A percentile compares a stretch with the other conserved stretches of the same genome.
Conservation (phyloP, 2,113 vertebrate species). For the Sardina pilchardus region DNA sequence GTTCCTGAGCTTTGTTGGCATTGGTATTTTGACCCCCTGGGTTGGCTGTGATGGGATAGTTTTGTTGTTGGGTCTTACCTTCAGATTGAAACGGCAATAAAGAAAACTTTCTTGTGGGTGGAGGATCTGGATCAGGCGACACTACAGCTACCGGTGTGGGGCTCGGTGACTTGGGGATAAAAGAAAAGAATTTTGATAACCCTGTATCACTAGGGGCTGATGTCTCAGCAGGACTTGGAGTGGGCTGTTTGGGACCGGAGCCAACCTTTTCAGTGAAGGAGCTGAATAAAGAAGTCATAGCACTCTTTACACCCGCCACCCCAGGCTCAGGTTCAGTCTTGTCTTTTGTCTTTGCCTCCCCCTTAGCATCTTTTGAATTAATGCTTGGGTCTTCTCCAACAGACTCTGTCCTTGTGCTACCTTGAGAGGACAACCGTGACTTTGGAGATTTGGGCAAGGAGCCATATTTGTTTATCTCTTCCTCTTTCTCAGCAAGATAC, state of each 20-base stretch:
- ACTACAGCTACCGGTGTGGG: conserved; percentile 68
- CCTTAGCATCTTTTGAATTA: conserved; percentile 54
- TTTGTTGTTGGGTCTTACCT: conserved; percentile 49
- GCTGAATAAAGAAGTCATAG: conserved; percentile 81
- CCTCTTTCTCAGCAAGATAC: conserved; percentile 95
- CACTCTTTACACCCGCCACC: conserved; percentile 78
- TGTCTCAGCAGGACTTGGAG: conserved; percentile 65
- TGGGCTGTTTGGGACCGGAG: conserved; percentile 74
- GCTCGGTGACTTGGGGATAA: conserved; percentile 67
- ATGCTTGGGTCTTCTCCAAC: conserved; percentile 62
- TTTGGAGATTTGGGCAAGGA: conserved; percentile 78
- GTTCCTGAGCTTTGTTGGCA: conserved; percentile 43
- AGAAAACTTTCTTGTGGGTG: conserved; percentile 61
- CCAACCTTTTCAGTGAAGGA: conserved; percentile 84
- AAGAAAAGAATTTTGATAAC: conserved; percentile 69
- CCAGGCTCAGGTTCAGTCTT: conserved; percentile 57
- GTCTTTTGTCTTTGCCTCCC: conserved; percentile 50
- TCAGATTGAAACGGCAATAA: conserved; percentile 54
- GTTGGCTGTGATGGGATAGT: conserved; percentile 27
- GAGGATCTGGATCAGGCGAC: conserved; percentile 59
- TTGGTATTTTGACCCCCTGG: conserved; percentile 27
- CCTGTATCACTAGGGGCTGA: conserved; percentile 64
- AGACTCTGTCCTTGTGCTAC: conserved; percentile 63
- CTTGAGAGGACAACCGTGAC: conserved; percentile 64
- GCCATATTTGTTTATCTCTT: conserved; percentile 90